Evolutionary conservation across 2,113 vertebrate species (phyloP), one percentile per base, ranked within the genome.

Genomic region (Empidonax traillii): DNA sequence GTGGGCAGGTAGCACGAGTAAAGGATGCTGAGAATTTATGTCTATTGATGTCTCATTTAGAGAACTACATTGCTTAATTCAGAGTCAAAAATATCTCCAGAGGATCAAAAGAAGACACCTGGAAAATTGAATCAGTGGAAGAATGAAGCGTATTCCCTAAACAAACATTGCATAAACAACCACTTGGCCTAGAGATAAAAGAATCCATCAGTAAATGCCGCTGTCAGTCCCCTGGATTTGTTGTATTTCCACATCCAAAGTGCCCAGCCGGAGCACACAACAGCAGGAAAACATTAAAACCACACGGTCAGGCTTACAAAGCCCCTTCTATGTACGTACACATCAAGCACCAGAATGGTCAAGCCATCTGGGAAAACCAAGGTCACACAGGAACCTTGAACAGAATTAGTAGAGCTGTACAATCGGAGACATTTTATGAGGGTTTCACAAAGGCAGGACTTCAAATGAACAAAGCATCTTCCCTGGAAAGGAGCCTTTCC

Each of bases 251-350:
- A 93, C 59, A 83, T 86, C 87, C 85, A 49, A 96, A 95, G 90
- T 31, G 81, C 85, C 84, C 59, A 80, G 97, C 74, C 93, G 94
- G 96, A 65, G 90, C 85, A 83, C 13, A 96, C 96, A 97, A 95
- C 97, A 97, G 97, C 96, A 97, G 97, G 97, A 97, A 98, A 96
- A 94, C 97, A 97, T 96, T 97, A 97, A 96, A 94, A 41, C 65
- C 91, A 85, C 91, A 73, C 67, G 41, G 61, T 21, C 72, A 72
- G 94, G 25, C 85, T 80, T 52, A 96, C 95, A 97, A 95, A 98
- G 93, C 90, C 90, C 75, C 91, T 96, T 96, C 96, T 98, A 96
- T 97, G 96, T 76, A 94, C 62, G 96, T 79, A 80, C 79, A 96
- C 92, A 97, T 91, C 87, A 97, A 93, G 97, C 58, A 8, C 4